Conservation (phyloP, 2,888 invertebrate species). For the Dendrolimus houi region DNA sequence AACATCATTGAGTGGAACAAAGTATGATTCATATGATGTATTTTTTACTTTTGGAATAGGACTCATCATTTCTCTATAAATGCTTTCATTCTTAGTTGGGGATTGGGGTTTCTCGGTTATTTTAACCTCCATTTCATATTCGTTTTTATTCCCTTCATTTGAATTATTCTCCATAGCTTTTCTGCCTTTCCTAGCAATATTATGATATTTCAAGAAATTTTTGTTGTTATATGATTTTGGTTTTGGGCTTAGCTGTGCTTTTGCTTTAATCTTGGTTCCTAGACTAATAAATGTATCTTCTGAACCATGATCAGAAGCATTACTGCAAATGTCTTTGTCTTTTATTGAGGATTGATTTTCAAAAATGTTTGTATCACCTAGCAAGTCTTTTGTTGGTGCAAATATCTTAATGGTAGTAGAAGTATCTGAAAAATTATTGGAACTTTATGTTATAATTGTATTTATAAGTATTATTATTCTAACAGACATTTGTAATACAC, state of each 20-base stretch:
- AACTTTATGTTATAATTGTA: too few species aligned
- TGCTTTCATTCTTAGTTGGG: slow-evolving; percentile 35
- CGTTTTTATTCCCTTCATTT: slow-evolving; percentile 31
- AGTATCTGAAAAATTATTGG: slow-evolving; percentile 33
- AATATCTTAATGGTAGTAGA: slow-evolving; percentile 45
- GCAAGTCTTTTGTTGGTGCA: slow-evolving; percentile 54
- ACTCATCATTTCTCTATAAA: slow-evolving; percentile 27
- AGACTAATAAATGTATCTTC: slow-evolving; percentile 69
- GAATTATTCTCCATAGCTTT: slow-evolving; percentile 40
- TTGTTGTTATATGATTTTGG: slow-evolving; percentile 42
- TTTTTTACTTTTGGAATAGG: slow-evolving; percentile 44
- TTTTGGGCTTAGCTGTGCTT: slow-evolving; percentile 54
- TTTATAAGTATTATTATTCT: too few species aligned
- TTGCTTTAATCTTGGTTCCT: slow-evolving; percentile 71
- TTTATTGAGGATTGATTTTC: slow-evolving; percentile 23
- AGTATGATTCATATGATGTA: slow-evolving; percentile 51
- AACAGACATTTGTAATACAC: too few species aligned
- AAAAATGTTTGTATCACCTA: slow-evolving; percentile 32
- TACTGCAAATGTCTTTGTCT: slow-evolving; percentile 53
- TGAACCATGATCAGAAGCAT: slow-evolving; percentile 66
- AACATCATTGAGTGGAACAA: slow-evolving; percentile 41
- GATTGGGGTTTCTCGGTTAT: slow-evolving; percentile 48
- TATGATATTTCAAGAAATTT: slow-evolving; percentile 51
- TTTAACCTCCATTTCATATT: slow-evolving; percentile 57
- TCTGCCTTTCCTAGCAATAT: slow-evolving; percentile 42